These are phyloP conservation scores for Brenthis daphne DNA, from an alignment of 2,888 invertebrate genomes.

Conservation along the genomic window DNA sequence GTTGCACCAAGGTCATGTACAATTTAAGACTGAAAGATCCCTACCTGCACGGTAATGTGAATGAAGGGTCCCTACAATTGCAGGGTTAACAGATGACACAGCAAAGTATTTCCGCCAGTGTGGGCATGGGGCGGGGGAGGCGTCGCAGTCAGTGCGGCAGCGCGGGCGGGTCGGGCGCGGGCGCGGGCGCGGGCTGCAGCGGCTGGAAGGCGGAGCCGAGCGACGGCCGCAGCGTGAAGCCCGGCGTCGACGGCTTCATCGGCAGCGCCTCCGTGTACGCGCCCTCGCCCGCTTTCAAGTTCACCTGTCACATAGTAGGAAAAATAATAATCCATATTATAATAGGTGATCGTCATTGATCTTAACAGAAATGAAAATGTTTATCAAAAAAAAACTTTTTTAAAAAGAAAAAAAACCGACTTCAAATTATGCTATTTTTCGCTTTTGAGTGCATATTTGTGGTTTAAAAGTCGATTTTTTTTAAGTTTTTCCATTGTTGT, in stretches of 20 bases:
- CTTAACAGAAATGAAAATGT: no score
- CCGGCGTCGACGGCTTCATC: constrained; percentile 84
- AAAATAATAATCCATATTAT: not conserved
- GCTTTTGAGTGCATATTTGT: no score
- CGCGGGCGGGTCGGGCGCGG: constrained; percentile 39
- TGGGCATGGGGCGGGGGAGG: constrained; percentile 35
- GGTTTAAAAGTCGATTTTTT: no score
- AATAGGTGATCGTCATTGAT: no score
- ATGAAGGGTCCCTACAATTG: no score
- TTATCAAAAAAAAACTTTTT: no score
- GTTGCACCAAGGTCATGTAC: no score
- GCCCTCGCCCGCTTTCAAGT: constrained; percentile 83
- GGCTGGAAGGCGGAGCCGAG: constrained; percentile 91
- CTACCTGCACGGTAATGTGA: no score
- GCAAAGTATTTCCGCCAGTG: constrained; percentile 11
- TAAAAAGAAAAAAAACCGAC: no score
- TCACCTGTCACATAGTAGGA: constrained; percentile 65
- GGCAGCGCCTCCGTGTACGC: constrained; percentile 63
- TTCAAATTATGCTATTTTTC: no score
- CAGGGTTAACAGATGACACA: not conserved
- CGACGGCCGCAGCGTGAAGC: constrained; percentile 90
- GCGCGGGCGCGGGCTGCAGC: constrained; percentile 69
- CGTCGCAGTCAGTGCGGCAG: constrained; percentile 29
- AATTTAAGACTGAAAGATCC: no score
- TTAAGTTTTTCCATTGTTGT: no score